A percentile compares a stretch with the other conserved stretches of the same genome.
Evolutionary conservation across 2,888 invertebrate species (phyloP).

Genomic region (Drosophila algonquin): DNA sequence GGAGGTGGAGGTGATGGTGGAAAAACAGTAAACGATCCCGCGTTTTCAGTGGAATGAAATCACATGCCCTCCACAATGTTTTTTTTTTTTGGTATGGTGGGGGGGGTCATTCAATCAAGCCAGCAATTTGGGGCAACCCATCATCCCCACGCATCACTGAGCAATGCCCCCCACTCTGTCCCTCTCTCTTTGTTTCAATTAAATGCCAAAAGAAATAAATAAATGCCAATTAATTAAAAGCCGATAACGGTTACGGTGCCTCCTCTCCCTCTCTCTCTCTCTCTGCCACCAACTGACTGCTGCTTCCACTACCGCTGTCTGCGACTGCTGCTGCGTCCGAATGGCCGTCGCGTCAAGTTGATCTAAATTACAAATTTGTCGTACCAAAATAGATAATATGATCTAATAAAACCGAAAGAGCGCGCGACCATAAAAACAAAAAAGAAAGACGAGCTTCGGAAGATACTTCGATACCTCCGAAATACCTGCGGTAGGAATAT

Average conservation of each 20-base stretch:
- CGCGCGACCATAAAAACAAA: slow-evolving; percentile 67
- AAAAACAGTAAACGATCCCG: slow-evolving; percentile 10
- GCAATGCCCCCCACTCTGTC: slow-evolving; percentile 31
- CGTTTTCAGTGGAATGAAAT: slow-evolving; percentile 47
- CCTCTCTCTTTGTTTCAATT: slow-evolving; percentile 59
- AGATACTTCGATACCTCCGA: neutral
- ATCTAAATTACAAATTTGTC: slow-evolving; percentile 78
- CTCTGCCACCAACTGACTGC: slow-evolving; percentile 32
- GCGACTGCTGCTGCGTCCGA: neutral
- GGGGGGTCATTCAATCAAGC: slow-evolving; percentile 44
- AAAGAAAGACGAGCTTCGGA: neutral
- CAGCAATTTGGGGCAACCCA: slow-evolving; percentile 28
- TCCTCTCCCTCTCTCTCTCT: neutral
- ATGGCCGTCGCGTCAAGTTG: slow-evolving; percentile 11
- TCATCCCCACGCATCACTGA: slow-evolving; percentile 53
- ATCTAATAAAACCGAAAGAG: slow-evolving; percentile 77
- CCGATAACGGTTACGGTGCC: slow-evolving; percentile 64
- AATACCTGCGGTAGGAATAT: neutral
- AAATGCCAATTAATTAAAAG: slow-evolving; percentile 76
- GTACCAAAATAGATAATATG: slow-evolving; percentile 77
- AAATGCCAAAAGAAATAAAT: slow-evolving; percentile 58
- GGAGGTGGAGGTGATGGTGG: neutral
- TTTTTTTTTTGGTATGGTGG: neutral
- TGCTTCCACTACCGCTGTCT: neutral
- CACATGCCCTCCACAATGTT: slow-evolving; percentile 43